Evolutionary conservation across 1,140 invertebrate species (phyloP).

Genomic region (Lepidurus couesii): DNA sequence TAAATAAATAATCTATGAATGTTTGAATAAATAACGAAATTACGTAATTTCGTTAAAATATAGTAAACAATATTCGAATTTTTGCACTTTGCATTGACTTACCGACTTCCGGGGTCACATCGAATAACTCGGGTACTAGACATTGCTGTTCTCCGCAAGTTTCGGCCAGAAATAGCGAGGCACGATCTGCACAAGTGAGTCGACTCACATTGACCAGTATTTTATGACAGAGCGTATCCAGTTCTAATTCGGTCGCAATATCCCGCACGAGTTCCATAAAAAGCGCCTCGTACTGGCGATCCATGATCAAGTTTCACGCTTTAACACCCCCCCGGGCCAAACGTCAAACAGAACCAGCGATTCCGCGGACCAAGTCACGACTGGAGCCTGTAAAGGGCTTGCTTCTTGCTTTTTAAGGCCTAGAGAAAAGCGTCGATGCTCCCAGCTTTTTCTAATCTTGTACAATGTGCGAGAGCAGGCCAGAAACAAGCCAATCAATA

Average conservation of each 20-base stretch:
- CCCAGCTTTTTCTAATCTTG: not conserved
- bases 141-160: slow-evolving; percentile 45
- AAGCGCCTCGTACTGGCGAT: slow-evolving; percentile 44
- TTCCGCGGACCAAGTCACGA: slow-evolving; percentile 29
- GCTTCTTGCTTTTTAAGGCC: slow-evolving; percentile 9
- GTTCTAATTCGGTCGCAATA: slow-evolving; percentile 86
- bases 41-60: too few relatives aligned
- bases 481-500: slow-evolving; percentile 19
- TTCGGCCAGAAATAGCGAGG: slow-evolving; percentile 78
- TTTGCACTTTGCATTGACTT: slow-evolving; percentile 38
- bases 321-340: too few relatives aligned
- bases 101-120: slow-evolving; percentile 81
- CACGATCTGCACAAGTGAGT: slow-evolving; percentile 77
- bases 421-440: not conserved
- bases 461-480: not conserved
- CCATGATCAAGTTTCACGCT: slow-evolving; percentile 36
- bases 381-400: not conserved
- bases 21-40: too few relatives aligned
- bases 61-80: not conserved
- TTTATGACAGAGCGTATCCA: slow-evolving; percentile 88
- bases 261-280: slow-evolving; percentile 91
- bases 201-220: slow-evolving; percentile 85
- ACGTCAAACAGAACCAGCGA: too few relatives aligned
- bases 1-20: too few relatives aligned
- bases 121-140: slow-evolving; percentile 83